Percentiles rank a stretch among this genome's conserved stretches.
phyloP scores from a whole-genome alignment of 2,888 invertebrate species.

The Heteropelma amictum region DNA sequence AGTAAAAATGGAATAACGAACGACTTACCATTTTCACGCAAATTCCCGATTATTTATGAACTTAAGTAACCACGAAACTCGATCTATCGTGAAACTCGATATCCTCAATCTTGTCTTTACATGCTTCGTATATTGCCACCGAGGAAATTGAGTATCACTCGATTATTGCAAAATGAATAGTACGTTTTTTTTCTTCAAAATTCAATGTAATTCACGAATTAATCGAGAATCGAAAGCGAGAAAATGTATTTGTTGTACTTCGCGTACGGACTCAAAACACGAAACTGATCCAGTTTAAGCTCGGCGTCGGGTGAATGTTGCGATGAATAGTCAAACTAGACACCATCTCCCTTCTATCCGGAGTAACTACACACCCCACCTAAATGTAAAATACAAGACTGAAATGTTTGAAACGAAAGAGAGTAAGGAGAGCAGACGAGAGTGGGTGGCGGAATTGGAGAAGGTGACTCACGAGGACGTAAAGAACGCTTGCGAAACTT shows the following conservation, averaged over 20 bases:
- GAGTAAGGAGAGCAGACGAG: conserved; percentile 26
- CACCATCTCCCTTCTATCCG: conserved; percentile 55
- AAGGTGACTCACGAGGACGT: conserved; percentile 39
- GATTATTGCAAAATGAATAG: not conserved
- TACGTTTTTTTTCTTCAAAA: not conserved
- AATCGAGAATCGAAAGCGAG: not conserved
- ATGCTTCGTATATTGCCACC: no score
- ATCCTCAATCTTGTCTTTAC: not conserved
- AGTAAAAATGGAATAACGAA: not conserved
- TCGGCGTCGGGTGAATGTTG: conserved; percentile 71
- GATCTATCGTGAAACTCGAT: not conserved
- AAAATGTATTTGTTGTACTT: not conserved
- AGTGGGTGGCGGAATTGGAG: conserved; percentile 21
- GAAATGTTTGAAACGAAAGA: conserved; percentile 26
- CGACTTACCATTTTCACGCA: conserved; percentile 16
- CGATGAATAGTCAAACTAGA: conserved; percentile 58
- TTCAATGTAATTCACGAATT: not conserved
- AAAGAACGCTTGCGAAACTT: conserved; percentile 17
- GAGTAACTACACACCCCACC: conserved; percentile 53
- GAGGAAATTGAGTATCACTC: no score
- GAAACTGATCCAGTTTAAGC: conserved; percentile 72
- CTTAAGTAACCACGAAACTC: not conserved
- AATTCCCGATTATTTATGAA: not conserved
- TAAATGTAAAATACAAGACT: conserved; percentile 39
- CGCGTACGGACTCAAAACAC: conserved; percentile 55